Evolutionary conservation across 2,888 invertebrate species (phyloP).

Genomic region (Macrophya annulata): DNA sequence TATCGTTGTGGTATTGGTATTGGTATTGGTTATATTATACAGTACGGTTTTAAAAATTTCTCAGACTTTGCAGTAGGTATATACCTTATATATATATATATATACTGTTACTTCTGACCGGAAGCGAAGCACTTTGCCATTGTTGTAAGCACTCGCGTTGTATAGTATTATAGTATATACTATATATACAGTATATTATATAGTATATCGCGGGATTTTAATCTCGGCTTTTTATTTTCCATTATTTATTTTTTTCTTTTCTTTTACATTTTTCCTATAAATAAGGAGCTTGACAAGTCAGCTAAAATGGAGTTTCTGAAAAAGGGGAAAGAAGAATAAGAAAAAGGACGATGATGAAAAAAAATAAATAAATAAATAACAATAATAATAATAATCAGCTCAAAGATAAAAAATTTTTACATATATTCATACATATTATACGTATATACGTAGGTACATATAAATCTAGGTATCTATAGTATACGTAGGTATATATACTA

Average conservation of each 20-base stretch:
- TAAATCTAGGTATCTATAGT: background rate
- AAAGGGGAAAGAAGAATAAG: background rate
- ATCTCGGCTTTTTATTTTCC: background rate
- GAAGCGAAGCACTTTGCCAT: conserved; percentile 28
- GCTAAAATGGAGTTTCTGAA: background rate
- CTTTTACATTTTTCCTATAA: background rate
- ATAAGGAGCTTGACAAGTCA: conserved; percentile 2
- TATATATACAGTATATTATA: background rate
- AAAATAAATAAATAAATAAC: background rate
- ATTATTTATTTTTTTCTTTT: background rate
- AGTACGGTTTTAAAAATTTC: background rate
- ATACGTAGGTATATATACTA: background rate
- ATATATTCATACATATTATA: background rate
- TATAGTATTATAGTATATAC: background rate
- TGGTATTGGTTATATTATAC: background rate
- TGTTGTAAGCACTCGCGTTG: background rate
- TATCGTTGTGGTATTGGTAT: too few species aligned
- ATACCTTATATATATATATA: too few species aligned
- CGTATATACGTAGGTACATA: background rate
- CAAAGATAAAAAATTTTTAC: background rate
- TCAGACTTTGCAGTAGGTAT: background rate
- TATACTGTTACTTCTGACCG: conserved; percentile 31
- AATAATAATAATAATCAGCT: background rate
- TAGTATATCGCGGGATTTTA: conserved; percentile 30
- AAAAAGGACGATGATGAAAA: background rate